phyloP scores from a whole-genome alignment of 2,888 invertebrate genomes.

The Neria commutata region DNA sequence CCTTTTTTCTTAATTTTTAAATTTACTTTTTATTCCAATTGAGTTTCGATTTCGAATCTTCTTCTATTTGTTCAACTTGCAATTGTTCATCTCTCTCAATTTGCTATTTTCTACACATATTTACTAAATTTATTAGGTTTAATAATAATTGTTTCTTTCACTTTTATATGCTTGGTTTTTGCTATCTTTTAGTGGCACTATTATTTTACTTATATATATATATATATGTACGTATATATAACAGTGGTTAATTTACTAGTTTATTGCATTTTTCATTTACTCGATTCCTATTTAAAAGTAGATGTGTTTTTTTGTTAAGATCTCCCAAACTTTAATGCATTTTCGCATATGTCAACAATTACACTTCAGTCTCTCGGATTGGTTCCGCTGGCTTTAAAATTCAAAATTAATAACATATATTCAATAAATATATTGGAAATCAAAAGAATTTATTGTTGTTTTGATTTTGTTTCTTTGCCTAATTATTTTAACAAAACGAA shows the following conservation, averaged over 20 bases:
- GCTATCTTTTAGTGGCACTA: conserved; percentile 9
- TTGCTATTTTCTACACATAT: conserved; percentile 4
- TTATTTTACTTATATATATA: conserved; percentile 11
- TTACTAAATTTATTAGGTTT: conserved; percentile 4
- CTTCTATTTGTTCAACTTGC: conserved; percentile 13
- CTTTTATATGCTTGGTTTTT: conserved; percentile 14
- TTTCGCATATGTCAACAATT: conserved; percentile 56
- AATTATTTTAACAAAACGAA: too few species aligned
- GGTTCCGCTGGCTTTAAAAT: conserved; percentile 73
- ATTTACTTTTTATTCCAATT: too few species aligned
- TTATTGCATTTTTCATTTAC: conserved; percentile 8
- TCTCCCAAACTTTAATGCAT: conserved; percentile 25
- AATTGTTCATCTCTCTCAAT: too few species aligned
- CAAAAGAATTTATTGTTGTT: conserved; percentile 29
- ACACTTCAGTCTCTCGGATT: conserved; percentile 78
- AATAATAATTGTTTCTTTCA: conserved; percentile 14
- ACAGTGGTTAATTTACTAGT: conserved; percentile 27
- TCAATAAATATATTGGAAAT: conserved; percentile 47
- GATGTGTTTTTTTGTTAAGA: conserved; percentile 27
- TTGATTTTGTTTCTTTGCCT: too few species aligned
- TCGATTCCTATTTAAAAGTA: conserved; percentile 15
- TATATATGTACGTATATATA: conserved; percentile 16
- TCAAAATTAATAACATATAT: conserved; percentile 62
- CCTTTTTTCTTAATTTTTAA: too few species aligned
- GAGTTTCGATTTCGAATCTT: too few species aligned